A percentile compares a stretch with the other conserved stretches of the same genome.
Evolutionary conservation across 2,888 invertebrate species (phyloP).

Genomic region (Volucella bombylans): DNA sequence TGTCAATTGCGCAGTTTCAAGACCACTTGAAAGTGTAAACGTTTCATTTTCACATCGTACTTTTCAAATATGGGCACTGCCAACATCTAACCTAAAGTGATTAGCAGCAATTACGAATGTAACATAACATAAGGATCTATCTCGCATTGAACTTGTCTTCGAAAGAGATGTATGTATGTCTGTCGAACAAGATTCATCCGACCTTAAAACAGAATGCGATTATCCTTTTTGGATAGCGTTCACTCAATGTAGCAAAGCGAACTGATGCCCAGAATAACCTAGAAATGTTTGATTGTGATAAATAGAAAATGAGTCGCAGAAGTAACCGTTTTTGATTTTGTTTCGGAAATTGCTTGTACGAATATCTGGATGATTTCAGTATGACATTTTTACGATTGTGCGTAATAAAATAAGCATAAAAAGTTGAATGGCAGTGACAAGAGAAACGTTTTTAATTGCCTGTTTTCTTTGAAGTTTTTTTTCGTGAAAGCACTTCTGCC

Average conservation of each 20-base stretch:
- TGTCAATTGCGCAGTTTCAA: conserved; percentile 12
- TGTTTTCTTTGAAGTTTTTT: conserved; percentile 13
- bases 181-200: no score
- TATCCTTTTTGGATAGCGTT: no score
- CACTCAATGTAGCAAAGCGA: no score
- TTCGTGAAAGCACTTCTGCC: conserved; percentile 13
- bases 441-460: conserved; percentile 34
- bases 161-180: no score
- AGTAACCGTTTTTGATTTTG: background rate
- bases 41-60: background rate
- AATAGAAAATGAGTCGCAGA: conserved; percentile 5
- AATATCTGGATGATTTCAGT: background rate
- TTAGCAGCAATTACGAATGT: no score
- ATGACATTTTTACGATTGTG: background rate
- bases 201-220: no score
- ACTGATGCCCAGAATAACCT: no score
- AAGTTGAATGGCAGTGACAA: conserved; percentile 5
- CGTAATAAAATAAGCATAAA: conserved; percentile 23
- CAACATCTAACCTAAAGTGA: no score
- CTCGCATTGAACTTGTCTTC: no score
- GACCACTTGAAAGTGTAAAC: background rate
- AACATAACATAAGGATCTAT: no score
- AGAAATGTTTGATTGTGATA: no score
- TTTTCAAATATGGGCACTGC: no score
- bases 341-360: background rate